These are phyloP conservation scores for Lacanobia wlatinum DNA, from an alignment of 2,888 invertebrate species.

Conservation along the genomic window DNA sequence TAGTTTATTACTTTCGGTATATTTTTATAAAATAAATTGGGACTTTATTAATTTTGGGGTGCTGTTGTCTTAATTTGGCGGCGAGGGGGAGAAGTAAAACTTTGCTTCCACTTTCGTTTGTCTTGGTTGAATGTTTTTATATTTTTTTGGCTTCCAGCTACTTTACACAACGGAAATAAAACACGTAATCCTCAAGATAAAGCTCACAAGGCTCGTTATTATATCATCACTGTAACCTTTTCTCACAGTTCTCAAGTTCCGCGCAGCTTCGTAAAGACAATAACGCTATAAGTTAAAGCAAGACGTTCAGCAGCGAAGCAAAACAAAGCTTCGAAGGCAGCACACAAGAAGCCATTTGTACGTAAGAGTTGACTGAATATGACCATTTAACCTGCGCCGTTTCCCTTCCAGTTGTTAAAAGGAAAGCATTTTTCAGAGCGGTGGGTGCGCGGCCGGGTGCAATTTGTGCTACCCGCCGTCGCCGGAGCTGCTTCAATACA, in stretches of 20 bases:
- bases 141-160: neutral
- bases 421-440: conserved; percentile 81
- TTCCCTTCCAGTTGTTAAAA: conserved; percentile 78
- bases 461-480: conserved; percentile 82
- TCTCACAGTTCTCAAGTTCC: conserved; percentile 17
- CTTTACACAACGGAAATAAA: conserved; percentile 6
- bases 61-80: conserved; percentile 21
- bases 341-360: conserved; percentile 71
- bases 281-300: conserved; percentile 48
- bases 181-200: conserved; percentile 9
- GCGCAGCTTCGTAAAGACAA: conserved; percentile 33
- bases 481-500: conserved; percentile 74
- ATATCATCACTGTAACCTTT: conserved; percentile 1
- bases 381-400: conserved; percentile 80
- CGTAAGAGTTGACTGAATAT: conserved; percentile 80
- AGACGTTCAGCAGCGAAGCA: conserved; percentile 44
- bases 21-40: conserved; percentile 25
- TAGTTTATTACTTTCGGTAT: conserved; percentile 35
- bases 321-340: conserved; percentile 53
- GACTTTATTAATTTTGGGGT: conserved; percentile 34
- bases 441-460: conserved; percentile 73
- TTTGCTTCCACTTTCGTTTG: conserved; percentile 7
- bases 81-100: neutral
- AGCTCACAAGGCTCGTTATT: conserved; percentile 3
- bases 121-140: conserved; percentile 6